Conservation (phyloP, 2,113 vertebrate genomes). For the Nannospalax galili region DNA sequence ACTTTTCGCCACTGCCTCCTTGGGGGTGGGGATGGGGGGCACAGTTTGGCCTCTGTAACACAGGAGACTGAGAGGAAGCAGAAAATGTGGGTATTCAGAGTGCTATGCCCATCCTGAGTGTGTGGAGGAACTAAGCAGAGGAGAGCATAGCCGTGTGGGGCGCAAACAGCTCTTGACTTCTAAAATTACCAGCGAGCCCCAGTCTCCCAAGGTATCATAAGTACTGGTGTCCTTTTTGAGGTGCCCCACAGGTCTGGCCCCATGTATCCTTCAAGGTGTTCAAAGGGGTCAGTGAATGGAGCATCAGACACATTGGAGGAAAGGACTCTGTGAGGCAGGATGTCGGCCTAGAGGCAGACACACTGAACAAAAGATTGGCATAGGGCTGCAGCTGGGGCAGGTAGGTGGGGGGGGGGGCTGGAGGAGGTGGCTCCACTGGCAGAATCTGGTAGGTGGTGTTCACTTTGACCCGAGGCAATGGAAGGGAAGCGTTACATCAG, state of each 20-base stretch:
- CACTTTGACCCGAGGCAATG: background rate
- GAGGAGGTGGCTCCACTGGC: background rate
- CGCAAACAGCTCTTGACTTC: background rate
- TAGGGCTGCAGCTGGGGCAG: background rate
- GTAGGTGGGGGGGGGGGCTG: fast-evolving
- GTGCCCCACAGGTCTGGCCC: background rate
- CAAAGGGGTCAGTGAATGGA: background rate
- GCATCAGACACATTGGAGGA: background rate
- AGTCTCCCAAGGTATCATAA: background rate
- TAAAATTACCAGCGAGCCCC: background rate
- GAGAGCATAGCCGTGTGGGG: background rate
- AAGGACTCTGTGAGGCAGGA: background rate
- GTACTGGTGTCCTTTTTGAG: background rate
- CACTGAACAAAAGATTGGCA: background rate
- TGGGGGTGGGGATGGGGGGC: background rate
- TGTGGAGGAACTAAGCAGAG: background rate
- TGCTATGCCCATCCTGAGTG: background rate
- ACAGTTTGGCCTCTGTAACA: background rate
- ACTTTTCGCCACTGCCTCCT: background rate
- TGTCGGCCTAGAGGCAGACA: background rate
- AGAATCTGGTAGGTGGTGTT: background rate
- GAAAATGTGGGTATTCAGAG: background rate
- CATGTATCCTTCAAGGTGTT: background rate
- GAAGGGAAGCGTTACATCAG: background rate
- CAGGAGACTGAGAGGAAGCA: background rate